Evolutionary conservation across 2,888 invertebrate genomes (phyloP), one percentile per base, ranked within the genome.

Genomic region (Cordilura impudica): DNA sequence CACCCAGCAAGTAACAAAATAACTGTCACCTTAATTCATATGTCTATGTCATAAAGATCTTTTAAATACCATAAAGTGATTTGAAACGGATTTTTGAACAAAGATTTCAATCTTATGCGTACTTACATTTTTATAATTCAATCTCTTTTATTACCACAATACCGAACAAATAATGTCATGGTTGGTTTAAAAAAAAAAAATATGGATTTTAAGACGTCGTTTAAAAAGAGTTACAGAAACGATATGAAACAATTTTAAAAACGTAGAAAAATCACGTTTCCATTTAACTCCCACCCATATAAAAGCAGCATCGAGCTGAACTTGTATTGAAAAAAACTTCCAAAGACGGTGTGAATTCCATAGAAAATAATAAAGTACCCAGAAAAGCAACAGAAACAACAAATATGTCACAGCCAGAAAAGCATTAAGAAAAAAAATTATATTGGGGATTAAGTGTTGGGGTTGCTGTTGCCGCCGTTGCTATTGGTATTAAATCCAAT

Each of bases 251-350:
- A 63, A 31, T 63, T 63, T 19, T 26, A 65, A 56, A 73, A 66
- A 23, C 8, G 14, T 51, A 58, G 21, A 51, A 58, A 73, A 73
- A 73, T 73, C 73, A 73, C 73, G 73, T 73, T 43, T 65, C 49
- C 49, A 21, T 65, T 66, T 49, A 51, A 73, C 19, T 73, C 49
- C 47, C 65, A 73, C 56, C 72, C 23, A 54, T 49, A 0, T 6
- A 4, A 29, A n/a, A 21, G 31, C 39, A 56, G 29, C 23, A 35
- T 56, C 54, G 6, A 8, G 18, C 7, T 4, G n/a, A n/a, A 43
- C 21, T 12, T 31, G 26, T 45, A 29, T 45, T 8, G 49, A 43
- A 29, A 65, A 5, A 12, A 26, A 29, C n/a, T 18, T 10, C 45
- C 16, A 51, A 35, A 47, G 51, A 47, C 35, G 14, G 53, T 31